Percentiles rank a stretch among this genome's conserved stretches.
These are phyloP conservation scores for Gerris buenoi DNA, from an alignment of 1,140 invertebrate genomes.

Conservation along the genomic window DNA sequence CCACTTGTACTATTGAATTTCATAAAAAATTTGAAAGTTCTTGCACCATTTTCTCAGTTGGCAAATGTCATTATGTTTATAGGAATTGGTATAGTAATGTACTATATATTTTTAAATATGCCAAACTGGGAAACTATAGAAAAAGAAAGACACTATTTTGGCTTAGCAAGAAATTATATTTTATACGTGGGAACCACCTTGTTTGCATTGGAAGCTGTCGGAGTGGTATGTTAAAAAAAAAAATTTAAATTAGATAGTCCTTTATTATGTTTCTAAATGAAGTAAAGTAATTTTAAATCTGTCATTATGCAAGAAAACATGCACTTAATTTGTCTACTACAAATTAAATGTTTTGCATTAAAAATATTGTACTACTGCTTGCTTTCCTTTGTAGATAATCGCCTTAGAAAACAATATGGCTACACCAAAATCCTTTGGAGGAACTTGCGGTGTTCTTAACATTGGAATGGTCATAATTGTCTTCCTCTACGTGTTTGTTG, in stretches of 20 bases:
- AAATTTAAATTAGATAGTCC: no score
- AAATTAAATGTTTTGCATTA: neutral
- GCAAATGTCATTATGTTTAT: constrained; percentile 59
- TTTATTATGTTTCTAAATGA: no score
- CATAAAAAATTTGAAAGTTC: constrained; percentile 63
- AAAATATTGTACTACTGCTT: neutral
- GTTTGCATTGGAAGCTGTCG: constrained; percentile 82
- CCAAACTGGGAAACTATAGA: constrained; percentile 2
- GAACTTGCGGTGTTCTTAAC: constrained; percentile 58
- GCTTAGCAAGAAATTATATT: constrained; percentile 39
- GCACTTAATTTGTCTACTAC: neutral
- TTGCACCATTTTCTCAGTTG: constrained; percentile 70
- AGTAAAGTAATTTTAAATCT: no score
- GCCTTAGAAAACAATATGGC: constrained; percentile 77
- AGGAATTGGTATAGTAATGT: constrained; percentile 65
- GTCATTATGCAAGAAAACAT: no score
- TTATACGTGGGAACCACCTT: constrained; percentile 75
- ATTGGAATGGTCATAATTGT: constrained; percentile 59
- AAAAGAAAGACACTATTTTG: constrained; percentile 34
- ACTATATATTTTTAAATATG: constrained; percentile 35
- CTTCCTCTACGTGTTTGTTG: constrained; percentile 53
- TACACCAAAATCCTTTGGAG: constrained; percentile 52
- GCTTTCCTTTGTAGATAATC: constrained; percentile 42
- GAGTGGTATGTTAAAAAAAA: constrained; percentile 46
- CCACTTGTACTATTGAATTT: constrained; percentile 53